Evolutionary conservation across 1,140 invertebrate genomes (phyloP).

Genomic region (Drosophila sulfurigaster): DNA sequence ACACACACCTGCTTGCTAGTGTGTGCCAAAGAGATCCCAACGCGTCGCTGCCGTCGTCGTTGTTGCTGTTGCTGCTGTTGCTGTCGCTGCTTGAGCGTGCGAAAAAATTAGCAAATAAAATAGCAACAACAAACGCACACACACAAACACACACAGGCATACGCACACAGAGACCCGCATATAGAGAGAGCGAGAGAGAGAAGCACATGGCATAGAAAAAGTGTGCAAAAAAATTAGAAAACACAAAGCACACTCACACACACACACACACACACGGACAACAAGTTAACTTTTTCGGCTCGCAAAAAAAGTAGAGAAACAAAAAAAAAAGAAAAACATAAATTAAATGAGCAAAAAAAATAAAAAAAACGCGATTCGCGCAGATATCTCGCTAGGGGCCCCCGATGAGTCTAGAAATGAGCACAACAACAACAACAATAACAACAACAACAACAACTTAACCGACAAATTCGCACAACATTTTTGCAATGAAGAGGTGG

Average conservation of each 20-base stretch:
- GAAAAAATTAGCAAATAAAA: conserved; percentile 59
- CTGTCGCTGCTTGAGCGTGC: conserved; percentile 49
- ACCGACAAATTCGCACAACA: conserved; percentile 54
- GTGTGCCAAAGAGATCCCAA: conserved; percentile 56
- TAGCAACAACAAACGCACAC: conserved; percentile 40
- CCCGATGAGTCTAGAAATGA: conserved; percentile 57
- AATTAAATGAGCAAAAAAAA: conserved; percentile 34
- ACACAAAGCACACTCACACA: conserved; percentile 52
- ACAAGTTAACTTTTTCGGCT: conserved; percentile 57
- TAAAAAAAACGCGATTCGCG: conserved; percentile 48
- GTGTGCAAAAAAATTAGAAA: conserved; percentile 66
- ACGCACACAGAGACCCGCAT: background rate
- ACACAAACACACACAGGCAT: conserved; percentile 18
- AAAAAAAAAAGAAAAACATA: conserved; percentile 42
- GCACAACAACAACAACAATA: conserved; percentile 52
- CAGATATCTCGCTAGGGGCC: conserved; percentile 50
- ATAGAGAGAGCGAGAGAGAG: conserved; percentile 1
- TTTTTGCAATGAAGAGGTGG: conserved; percentile 22
- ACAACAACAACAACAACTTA: conserved; percentile 36
- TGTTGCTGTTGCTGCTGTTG: conserved; percentile 22
- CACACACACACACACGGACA: conserved; percentile 45
- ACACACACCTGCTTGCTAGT: conserved; percentile 7
- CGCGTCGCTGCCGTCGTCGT: conserved; percentile 18
- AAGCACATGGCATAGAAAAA: conserved; percentile 53
- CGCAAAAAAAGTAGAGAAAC: conserved; percentile 36